Evolutionary conservation across 2,888 invertebrate genomes (phyloP), one percentile per base, ranked within the genome.

Genomic region (Plagodis dolabraria): DNA sequence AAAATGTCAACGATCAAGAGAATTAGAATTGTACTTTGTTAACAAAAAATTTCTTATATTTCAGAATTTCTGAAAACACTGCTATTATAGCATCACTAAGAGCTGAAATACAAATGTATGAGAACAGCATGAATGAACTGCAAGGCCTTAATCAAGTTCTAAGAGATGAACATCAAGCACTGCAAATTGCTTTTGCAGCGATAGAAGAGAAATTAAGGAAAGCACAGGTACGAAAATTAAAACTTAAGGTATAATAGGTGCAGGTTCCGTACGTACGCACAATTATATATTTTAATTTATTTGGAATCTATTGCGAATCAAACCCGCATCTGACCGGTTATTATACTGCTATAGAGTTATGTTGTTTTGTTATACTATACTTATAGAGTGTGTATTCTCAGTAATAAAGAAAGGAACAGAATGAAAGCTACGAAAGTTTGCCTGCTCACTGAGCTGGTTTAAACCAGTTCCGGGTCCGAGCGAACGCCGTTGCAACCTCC

Each of bases 111-210:
- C 94, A 95, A 74, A 94, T 96, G 93, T 94, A 96, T 70, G 94
- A 95, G 78, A 94, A 93, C 60, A 96, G 94, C 75, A 95, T 96
- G 85, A 93, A 94, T 60, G 97, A 97, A 81, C 84, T 98, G 52
- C 96, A 98, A 87, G 95, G 95, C 67, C 91, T 97, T 9, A 98
- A 98, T 88, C 97, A 98, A 91, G 95, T 97, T 70, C 86, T 99
- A 57, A 94, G 96, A 76, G 99, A 99, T 88, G 99, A 99, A 88
- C 97, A 99, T 82, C 97, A 98, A 85, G 98, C 99, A 0, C 87
- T 99, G 63, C 98, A 99, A 80, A 93, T 99, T 69, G 97, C 98
- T 2, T 98, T 97, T 89, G 95, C 96, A 57, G 94, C 97, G 7
- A 93, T 99, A 47, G 99, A 99, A 89, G 97, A 97, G 22, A 98